Evolutionary conservation across 2,888 invertebrate species (phyloP), one percentile per base, ranked within the genome.

Genomic region (Myopa tessellatipennis): DNA sequence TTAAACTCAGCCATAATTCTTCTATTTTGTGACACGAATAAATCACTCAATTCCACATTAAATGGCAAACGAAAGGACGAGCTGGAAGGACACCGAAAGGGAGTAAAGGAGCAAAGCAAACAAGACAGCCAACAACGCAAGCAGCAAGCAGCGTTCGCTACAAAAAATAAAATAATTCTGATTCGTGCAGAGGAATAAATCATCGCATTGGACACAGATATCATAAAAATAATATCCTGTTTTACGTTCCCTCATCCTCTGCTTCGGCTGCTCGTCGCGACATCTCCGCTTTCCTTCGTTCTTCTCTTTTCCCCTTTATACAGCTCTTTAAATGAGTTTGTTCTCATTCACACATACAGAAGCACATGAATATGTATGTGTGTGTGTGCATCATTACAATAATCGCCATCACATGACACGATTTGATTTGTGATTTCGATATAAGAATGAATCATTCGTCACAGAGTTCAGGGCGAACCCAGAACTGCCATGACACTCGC

Each of bases 151-250:
- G 8, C 58, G 85, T 26, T 18, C 50, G 69, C 40, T 60, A 68
- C 38, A 69, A 34, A 75, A 69, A 75, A 79, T 75, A 84, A 83
- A 86, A 85, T 86, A 85, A 84, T 85, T 86, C 83, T 83, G 86
- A 87, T 87, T 85, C 86, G 85, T 85, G 85, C 84, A 83, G 82
- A 83, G 83, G 85, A 86, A 88, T 88, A 88, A 88, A 89, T 89
- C 88, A 88, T 84, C 82, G 88, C 88, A 88, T 88, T 89, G 88
- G 88, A 88, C 88, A 87, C 87, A 89, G 88, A 88, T 89, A 88
- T 88, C 89, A 87, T 87, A 89, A 86, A 88, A 88, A 87, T 88
- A 85, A 87, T 86, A 86, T 87, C 88, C 85, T 85, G 83, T 81
- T 82, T 76, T 78, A 73, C 78, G 78, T 76, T 71, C 68, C 61